Conservation (phyloP, 2,797 vertebrate genomes). For the Melanotaenia trifasciata region DNA sequence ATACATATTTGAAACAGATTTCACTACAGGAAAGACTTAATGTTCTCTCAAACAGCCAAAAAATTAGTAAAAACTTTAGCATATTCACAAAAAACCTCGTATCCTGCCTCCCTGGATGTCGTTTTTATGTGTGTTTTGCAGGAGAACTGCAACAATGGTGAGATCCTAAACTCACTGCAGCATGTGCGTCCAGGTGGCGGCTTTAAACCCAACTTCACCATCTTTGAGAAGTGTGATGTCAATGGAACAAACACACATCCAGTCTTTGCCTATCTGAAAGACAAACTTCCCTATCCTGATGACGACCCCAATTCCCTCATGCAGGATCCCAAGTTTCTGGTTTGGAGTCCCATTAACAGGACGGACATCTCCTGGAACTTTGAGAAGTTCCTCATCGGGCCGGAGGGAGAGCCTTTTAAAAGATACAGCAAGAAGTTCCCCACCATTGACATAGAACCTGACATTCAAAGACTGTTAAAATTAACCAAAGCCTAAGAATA, state of each 20-base stretch:
- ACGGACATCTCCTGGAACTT: slow-evolving; percentile 97
- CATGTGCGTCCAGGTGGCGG: slow-evolving; percentile 91
- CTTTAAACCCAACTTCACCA: slow-evolving; percentile 91
- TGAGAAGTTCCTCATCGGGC: slow-evolving; percentile 96
- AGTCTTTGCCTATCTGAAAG: slow-evolving; percentile 95
- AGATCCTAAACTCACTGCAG: slow-evolving; percentile 92
- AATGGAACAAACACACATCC: slow-evolving; percentile 92
- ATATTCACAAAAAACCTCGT: neutral
- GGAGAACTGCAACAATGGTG: slow-evolving; percentile 93
- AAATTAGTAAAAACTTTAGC: neutral
- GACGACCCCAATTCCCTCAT: slow-evolving; percentile 89
- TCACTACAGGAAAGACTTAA: neutral
- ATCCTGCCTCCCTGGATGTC: slow-evolving; percentile 52
- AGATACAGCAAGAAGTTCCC: slow-evolving; percentile 92
- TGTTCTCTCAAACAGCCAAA: neutral
- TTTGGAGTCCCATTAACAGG: slow-evolving; percentile 92
- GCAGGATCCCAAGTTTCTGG: slow-evolving; percentile 88
- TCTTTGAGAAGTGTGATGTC: slow-evolving; percentile 94
- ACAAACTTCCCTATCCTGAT: slow-evolving; percentile 91
- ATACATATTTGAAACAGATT: neutral
- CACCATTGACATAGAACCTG: slow-evolving; percentile 91
- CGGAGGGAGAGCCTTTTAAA: slow-evolving; percentile 95
- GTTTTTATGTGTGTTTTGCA: slow-evolving; percentile 60
- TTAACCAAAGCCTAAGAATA: slow-evolving; percentile 89
- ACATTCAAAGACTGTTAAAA: slow-evolving; percentile 94